Conservation (phyloP, 30 jellyfish, hydroid and myxozoan genomes). For the Cassiopea andromeda region DNA sequence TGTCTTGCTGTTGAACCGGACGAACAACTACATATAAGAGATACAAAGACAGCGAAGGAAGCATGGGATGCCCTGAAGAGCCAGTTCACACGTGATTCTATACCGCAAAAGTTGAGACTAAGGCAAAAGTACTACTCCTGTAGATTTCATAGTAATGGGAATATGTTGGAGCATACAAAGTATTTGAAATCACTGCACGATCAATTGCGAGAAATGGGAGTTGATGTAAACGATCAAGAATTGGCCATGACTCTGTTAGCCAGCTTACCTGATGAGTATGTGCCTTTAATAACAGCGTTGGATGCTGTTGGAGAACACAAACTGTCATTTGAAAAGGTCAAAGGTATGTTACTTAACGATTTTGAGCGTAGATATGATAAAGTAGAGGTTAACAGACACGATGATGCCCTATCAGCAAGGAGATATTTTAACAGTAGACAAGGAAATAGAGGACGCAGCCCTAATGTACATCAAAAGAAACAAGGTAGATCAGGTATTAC, state of each 20-base stretch:
- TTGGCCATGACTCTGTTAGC: slow-evolving; percentile 48
- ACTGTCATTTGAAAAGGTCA: slow-evolving; percentile 41
- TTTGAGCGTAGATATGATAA: slow-evolving; percentile 23
- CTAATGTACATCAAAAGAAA: neutral
- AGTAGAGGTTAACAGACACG: neutral
- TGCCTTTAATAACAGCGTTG: slow-evolving; percentile 55
- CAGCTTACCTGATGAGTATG: slow-evolving; percentile 60
- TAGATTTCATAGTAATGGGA: slow-evolving; percentile 21
- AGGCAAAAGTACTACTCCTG: slow-evolving; percentile 51
- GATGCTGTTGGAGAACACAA: slow-evolving; percentile 48
- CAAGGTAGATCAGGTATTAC: neutral
- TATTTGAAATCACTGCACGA: slow-evolving; percentile 39
- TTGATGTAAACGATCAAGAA: slow-evolving; percentile 22
- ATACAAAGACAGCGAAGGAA: slow-evolving; percentile 34
- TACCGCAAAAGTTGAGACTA: slow-evolving; percentile 19
- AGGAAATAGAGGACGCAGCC: slow-evolving; percentile 1
- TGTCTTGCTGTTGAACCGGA: slow-evolving; percentile 57
- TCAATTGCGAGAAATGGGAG: slow-evolving; percentile 40
- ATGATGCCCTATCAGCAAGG: slow-evolving; percentile 28
- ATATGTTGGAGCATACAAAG: slow-evolving; percentile 13
- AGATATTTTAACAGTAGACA: neutral
- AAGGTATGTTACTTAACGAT: slow-evolving; percentile 34
- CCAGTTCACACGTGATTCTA: slow-evolving; percentile 54
- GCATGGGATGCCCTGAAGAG: slow-evolving; percentile 51
- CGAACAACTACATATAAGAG: slow-evolving; percentile 40